These are phyloP conservation scores for Drosophila stalkeri DNA, from an alignment of 2,888 invertebrate genomes.

Conservation along the genomic window DNA sequence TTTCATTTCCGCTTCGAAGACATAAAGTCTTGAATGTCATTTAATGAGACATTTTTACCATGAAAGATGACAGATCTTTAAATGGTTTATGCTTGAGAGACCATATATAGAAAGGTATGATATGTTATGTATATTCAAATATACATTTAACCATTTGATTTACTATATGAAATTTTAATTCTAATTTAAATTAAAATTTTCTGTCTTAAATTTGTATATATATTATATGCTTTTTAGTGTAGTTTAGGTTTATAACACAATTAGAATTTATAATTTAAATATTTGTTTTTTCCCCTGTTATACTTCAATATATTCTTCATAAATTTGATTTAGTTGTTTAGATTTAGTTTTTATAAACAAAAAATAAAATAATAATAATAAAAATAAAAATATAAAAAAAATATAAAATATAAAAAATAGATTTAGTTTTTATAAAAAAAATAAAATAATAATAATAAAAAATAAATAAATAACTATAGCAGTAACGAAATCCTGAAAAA, in stretches of 20 bases:
- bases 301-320: neutral
- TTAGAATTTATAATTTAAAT: neutral
- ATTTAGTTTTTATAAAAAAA: neutral
- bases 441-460: no score
- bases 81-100: neutral
- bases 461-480: no score
- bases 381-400: no score
- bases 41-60: conserved; percentile 6
- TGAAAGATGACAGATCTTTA: neutral
- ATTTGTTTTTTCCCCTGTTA: no score
- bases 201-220: neutral
- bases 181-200: no score
- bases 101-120: neutral
- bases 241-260: neutral
- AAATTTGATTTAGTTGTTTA: neutral
- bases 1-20: conserved; percentile 24
- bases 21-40: conserved; percentile 14
- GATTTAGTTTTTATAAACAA: neutral
- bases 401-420: no score
- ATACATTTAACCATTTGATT: neutral
- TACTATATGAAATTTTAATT: neutral
- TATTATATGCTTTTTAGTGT: neutral
- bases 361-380: no score
- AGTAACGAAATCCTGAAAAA: no score
- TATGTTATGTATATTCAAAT: neutral